These are phyloP conservation scores for Microctenopoma steveboyesi DNA, from an alignment of 2,797 vertebrate species.

Conservation along the genomic window DNA sequence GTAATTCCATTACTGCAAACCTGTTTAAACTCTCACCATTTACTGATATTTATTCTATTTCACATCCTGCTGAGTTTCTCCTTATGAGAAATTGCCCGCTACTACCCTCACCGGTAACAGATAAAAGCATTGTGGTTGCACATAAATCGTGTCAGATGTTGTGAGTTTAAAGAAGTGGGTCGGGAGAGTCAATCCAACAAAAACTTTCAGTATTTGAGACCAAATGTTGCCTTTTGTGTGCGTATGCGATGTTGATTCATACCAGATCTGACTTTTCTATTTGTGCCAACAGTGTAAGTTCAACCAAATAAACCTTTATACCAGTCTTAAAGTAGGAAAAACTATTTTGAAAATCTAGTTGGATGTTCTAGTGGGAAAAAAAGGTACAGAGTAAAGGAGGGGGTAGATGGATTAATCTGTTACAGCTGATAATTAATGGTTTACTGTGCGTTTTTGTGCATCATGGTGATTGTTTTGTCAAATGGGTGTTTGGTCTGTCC, in stretches of 20 bases:
- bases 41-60: slow-evolving; percentile 79
- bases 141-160: slow-evolving; percentile 12
- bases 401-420: slow-evolving; percentile 42
- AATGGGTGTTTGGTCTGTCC: slow-evolving; percentile 43
- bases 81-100: slow-evolving; percentile 22
- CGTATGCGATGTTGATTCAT: slow-evolving; percentile 27
- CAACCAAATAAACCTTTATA: slow-evolving; percentile 38
- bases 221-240: slow-evolving; percentile 65
- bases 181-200: slow-evolving; percentile 18
- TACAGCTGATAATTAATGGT: slow-evolving; percentile 48
- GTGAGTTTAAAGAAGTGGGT: slow-evolving; percentile 36
- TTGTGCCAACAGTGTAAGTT: slow-evolving; percentile 47
- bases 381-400: slow-evolving; percentile 52
- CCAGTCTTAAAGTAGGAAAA: slow-evolving; percentile 62
- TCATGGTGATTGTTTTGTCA: slow-evolving; percentile 50
- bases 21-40: slow-evolving; percentile 59
- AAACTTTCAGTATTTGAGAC: slow-evolving; percentile 55
- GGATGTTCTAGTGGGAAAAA: slow-evolving; percentile 29
- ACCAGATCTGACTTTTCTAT: slow-evolving; percentile 27
- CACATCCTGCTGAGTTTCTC: slow-evolving; percentile 76
- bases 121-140: slow-evolving; percentile 48
- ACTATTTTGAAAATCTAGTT: slow-evolving; percentile 23
- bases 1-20: slow-evolving; percentile 63
- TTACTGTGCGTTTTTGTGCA: slow-evolving; percentile 42
- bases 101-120: slow-evolving; percentile 31